A percentile compares a stretch with the other conserved stretches of the same genome.
Evolutionary conservation across 2,113 vertebrate genomes (phyloP).

Genomic region (Tragelaphus scriptus): DNA sequence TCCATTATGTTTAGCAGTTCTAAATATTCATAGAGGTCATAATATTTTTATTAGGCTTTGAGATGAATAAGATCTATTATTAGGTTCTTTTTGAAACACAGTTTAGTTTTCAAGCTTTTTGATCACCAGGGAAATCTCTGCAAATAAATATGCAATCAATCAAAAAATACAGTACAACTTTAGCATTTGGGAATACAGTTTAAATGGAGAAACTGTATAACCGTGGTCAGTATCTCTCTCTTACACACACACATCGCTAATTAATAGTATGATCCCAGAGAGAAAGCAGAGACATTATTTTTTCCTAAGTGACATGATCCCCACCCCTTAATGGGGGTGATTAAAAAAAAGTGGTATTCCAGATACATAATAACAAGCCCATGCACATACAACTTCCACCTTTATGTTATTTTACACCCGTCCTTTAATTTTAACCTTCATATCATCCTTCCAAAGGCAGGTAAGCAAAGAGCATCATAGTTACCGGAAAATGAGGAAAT

Average conservation of each 20-base stretch:
- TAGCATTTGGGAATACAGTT: background rate
- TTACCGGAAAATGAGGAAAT: constrained; percentile 11
- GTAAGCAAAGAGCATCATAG: background rate
- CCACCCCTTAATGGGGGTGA: too few species aligned
- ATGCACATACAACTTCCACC: background rate
- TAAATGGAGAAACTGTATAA: background rate
- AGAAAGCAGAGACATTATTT: background rate
- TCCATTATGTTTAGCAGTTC: background rate
- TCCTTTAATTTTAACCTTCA: constrained; percentile 29
- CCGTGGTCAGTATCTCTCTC: background rate
- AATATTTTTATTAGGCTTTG: background rate
- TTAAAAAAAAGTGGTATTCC: background rate
- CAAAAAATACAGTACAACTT: background rate
- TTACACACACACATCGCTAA: background rate
- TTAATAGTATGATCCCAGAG: background rate
- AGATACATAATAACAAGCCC: background rate
- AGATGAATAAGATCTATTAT: background rate
- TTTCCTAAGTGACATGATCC: background rate
- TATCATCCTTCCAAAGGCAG: background rate
- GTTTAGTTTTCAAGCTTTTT: background rate
- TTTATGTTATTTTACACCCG: background rate
- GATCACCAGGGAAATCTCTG: background rate
- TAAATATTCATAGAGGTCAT: background rate
- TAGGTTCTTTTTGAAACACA: background rate
- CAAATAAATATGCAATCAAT: background rate